These are phyloP conservation scores for Anastrepha obliqua DNA, from an alignment of 1,140 invertebrate species.

Conservation along the genomic window DNA sequence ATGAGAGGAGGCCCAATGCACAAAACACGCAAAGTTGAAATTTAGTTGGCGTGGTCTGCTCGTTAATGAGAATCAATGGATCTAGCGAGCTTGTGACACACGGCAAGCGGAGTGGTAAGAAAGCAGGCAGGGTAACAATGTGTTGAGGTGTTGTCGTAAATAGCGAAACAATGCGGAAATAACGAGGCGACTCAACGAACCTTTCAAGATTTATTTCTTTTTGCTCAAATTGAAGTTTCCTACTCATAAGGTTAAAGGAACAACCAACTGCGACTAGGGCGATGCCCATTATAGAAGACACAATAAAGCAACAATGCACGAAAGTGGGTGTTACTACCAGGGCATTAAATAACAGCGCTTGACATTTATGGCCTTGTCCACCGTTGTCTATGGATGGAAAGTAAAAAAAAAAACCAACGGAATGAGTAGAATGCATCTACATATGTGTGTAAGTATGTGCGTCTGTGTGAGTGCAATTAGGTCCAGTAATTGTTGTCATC, in stretches of 20 bases:
- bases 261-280: neutral
- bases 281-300: slow-evolving; percentile 2
- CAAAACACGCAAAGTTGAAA: slow-evolving; percentile 30
- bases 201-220: slow-evolving; percentile 74
- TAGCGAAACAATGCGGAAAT: slow-evolving; percentile 62
- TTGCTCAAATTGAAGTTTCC: slow-evolving; percentile 68
- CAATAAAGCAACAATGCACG: slow-evolving; percentile 29
- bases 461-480: neutral
- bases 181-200: slow-evolving; percentile 69
- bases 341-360: slow-evolving; percentile 56
- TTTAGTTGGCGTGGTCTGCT: slow-evolving; percentile 29
- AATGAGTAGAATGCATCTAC: neutral
- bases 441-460: neutral
- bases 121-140: slow-evolving; percentile 7
- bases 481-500: neutral
- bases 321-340: slow-evolving; percentile 49
- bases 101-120: neutral
- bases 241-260: neutral
- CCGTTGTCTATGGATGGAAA: neutral
- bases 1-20: neutral
- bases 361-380: slow-evolving; percentile 57
- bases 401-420: neutral
- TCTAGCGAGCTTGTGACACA: slow-evolving; percentile 16
- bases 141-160: slow-evolving; percentile 59
- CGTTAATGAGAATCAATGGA: slow-evolving; percentile 57